A percentile compares a stretch with the other conserved stretches of the same genome.
Conservation (phyloP, 2,888 invertebrate species). For the Stomorhina lunata region DNA sequence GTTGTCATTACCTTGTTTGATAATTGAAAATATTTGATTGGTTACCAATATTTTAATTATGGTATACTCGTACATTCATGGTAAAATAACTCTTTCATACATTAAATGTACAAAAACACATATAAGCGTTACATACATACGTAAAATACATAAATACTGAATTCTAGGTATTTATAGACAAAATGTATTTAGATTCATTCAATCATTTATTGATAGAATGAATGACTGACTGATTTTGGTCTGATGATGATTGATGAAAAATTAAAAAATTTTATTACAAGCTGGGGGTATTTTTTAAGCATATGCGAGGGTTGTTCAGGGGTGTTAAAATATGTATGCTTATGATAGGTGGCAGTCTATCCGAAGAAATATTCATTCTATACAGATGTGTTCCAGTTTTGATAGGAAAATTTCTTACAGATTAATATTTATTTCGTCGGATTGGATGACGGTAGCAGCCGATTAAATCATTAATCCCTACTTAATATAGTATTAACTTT, state of each 20-base stretch:
- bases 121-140: background rate
- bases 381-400: no score
- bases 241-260: constrained; percentile 53
- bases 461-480: no score
- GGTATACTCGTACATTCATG: constrained; percentile 50
- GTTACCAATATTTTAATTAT: constrained; percentile 69
- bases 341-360: background rate
- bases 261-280: constrained; percentile 23
- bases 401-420: no score
- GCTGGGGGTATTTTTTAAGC: background rate
- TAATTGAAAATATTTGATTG: constrained; percentile 67
- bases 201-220: constrained; percentile 24
- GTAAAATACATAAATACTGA: background rate
- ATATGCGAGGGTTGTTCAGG: constrained; percentile 9
- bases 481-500: no score
- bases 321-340: background rate
- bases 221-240: constrained; percentile 47
- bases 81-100: constrained; percentile 50
- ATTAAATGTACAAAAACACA: background rate
- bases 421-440: no score
- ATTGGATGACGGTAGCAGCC: no score
- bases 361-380: no score
- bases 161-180: no score
- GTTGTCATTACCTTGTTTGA: constrained; percentile 64
- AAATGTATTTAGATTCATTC: no score